Evolutionary conservation across 2,113 vertebrate species (phyloP).

Genomic region (Pteropus alecto): DNA sequence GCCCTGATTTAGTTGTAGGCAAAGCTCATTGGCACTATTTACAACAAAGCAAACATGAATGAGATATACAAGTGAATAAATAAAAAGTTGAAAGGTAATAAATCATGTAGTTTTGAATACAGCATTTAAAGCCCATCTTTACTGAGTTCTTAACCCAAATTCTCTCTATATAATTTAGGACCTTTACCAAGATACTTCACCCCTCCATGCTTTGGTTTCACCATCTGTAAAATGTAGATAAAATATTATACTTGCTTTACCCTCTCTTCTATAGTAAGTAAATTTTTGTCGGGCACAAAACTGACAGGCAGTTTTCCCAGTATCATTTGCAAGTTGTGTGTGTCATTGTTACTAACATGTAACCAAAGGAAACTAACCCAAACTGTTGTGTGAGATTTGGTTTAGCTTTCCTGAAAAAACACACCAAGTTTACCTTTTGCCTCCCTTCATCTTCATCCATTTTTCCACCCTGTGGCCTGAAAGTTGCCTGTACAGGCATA

Average conservation of each 20-base stretch:
- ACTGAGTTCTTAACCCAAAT: background rate
- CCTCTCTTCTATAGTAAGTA: background rate
- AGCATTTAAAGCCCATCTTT: background rate
- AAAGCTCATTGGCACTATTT: background rate
- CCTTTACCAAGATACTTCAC: background rate
- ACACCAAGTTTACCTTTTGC: background rate
- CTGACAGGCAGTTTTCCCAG: background rate
- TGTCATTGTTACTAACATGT: background rate
- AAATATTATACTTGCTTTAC: background rate
- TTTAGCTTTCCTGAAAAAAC: background rate
- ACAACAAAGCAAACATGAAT: background rate
- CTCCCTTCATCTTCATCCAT: background rate
- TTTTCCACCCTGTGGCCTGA: background rate
- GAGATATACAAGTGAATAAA: background rate
- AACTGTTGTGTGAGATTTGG: background rate
- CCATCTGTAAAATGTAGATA: background rate
- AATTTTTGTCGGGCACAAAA: background rate
- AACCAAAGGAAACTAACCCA: background rate
- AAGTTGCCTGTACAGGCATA: background rate
- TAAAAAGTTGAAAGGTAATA: background rate
- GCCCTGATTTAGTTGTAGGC: background rate
- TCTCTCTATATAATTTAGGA: background rate
- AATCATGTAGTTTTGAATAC: background rate
- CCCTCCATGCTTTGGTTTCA: background rate
- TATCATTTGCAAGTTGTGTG: background rate